These are phyloP conservation scores for Leptatherina wallacei DNA, from an alignment of 2,797 vertebrate genomes.

Conservation along the genomic window DNA sequence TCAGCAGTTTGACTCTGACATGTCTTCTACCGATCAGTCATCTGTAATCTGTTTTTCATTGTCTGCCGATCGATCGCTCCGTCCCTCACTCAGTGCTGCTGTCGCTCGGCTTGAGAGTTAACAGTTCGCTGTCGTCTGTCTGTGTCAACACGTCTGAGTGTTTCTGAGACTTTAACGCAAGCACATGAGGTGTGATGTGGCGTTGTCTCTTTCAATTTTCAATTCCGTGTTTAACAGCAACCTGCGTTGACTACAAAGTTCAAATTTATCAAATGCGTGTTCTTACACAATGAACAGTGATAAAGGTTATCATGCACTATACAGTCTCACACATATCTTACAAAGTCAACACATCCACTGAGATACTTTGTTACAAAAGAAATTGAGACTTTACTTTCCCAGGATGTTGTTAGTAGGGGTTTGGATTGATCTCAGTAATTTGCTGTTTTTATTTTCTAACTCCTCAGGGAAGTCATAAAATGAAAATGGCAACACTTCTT, in stretches of 20 bases:
- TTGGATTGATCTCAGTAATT: no score
- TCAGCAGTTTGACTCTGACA: constrained; percentile 23
- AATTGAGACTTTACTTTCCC: no score
- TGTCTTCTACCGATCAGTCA: constrained; percentile 20
- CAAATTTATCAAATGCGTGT: not conserved
- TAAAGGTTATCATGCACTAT: no score
- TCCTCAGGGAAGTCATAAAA: no score
- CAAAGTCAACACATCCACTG: not conserved
- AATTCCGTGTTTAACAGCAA: constrained; percentile 4
- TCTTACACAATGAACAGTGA: not conserved
- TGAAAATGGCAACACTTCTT: no score
- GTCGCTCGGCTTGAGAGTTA: not conserved
- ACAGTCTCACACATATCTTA: no score
- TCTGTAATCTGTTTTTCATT: constrained; percentile 45
- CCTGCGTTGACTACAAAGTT: not conserved
- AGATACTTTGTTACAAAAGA: not conserved
- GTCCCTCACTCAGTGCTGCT: not conserved
- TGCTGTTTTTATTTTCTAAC: no score
- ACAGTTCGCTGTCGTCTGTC: not conserved
- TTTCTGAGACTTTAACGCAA: not conserved
- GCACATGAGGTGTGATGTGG: constrained; percentile 14
- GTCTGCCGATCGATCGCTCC: constrained; percentile 22
- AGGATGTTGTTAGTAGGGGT: no score
- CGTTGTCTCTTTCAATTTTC: not conserved
- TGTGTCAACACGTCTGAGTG: not conserved